Base-by-base conservation (phyloP, 2,888 invertebrate species). In the Pollenia labialis region DNA sequence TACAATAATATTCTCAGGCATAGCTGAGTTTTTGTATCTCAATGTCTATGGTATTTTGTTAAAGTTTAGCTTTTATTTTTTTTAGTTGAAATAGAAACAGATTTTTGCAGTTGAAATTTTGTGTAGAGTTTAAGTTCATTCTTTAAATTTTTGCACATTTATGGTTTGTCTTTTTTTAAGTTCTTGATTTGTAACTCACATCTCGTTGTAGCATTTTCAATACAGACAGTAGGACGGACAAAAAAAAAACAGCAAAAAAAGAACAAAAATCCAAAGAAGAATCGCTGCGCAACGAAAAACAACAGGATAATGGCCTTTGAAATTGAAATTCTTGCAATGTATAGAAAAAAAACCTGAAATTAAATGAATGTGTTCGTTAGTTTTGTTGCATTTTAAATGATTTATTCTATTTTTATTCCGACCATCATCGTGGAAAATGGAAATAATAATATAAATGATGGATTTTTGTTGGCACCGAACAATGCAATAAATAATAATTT, bases 261-360 rank as follows among this genome's bases (percentile, higher is more conserved):
- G 64, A 52, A 12, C 52, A n/a, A n/a, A n/a, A n/a, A n/a, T n/a
- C n/a, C n/a, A 82, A 56, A 68, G 18, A 14, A 77, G 52, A 69
- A 12, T 58, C 18, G 42, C 32, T 54, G 62, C 42, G 42, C 62
- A 68, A 32, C 14, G 50, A 77, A 62, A 68, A 46, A 66, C 18
- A 60, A 46, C 56, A 81, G 84, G 81, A 87, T 87, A 87, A 84
- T 87, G 84, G 74, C 74, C 77, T 87, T 84, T 84, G 60, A 68
- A 87, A 87, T 81, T 76, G 60, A 81, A 81, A 77, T 81, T 81
- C 68, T 84, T 77, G 64, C 68, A 62, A 62, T 75, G 44, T 72
- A 76, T 74, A 32, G 32, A n/a, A 69, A 16, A 64, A 52, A 79
- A 75, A 79, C 62, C 42, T 75, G 48, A 69, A 62, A 81, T 79